Evolutionary conservation across 2,113 vertebrate species (phyloP).

Genomic region (Sphyrna mokarran): DNA sequence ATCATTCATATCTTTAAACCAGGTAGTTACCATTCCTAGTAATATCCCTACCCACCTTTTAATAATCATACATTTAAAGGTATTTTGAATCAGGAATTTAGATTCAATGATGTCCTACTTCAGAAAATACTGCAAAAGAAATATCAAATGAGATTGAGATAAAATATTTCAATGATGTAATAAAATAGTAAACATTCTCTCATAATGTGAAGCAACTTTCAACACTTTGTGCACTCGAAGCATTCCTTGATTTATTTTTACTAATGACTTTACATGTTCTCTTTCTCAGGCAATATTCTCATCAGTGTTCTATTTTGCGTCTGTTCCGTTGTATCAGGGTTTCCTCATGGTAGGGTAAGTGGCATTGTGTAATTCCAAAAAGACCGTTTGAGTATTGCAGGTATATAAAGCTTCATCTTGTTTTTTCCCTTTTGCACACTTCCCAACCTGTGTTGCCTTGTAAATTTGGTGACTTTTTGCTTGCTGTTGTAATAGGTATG

Average conservation of each 20-base stretch:
- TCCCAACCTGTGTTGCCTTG: background rate
- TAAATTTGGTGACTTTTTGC: background rate
- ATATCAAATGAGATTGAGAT: background rate
- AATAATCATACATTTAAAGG: background rate
- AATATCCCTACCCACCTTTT: background rate
- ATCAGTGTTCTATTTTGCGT: slow-evolving; percentile 94
- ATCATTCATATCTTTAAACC: background rate
- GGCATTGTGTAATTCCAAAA: slow-evolving; percentile 41
- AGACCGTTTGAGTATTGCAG: slow-evolving; percentile 31
- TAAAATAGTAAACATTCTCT: background rate
- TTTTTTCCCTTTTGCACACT: background rate
- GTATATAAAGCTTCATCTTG: background rate
- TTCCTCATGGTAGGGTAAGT: slow-evolving; percentile 98
- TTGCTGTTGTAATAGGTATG: slow-evolving; percentile 63
- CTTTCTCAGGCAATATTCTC: slow-evolving; percentile 85
- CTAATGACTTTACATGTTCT: slow-evolving; percentile 20
- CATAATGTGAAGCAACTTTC: background rate
- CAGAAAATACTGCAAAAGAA: background rate
- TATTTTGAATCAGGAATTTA: background rate
- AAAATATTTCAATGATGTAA: background rate
- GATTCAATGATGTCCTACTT: background rate
- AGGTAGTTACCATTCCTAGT: too few species aligned
- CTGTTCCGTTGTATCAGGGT: slow-evolving; percentile 94
- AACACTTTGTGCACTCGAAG: background rate
- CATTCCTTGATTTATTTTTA: background rate